Evolutionary conservation across 2,113 vertebrate species (phyloP).

Genomic region (Plecotus auritus): DNA sequence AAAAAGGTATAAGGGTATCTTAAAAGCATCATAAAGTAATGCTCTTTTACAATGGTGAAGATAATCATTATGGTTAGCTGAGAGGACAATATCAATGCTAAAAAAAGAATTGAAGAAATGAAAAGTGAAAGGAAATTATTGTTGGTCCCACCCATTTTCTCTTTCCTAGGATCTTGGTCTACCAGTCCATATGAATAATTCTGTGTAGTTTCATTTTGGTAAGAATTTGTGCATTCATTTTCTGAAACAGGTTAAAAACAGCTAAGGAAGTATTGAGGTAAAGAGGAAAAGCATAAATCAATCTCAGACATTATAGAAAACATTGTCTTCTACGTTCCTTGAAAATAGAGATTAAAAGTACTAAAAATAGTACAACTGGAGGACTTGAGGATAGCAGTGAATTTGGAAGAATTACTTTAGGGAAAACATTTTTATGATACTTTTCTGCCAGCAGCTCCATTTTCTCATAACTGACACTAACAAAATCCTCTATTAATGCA

Average conservation of each 20-base stretch:
- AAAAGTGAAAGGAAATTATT: neutral
- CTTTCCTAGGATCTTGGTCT: neutral
- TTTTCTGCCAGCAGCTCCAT: neutral
- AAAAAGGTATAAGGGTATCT: neutral
- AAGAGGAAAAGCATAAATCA: neutral
- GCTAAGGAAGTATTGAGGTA: neutral
- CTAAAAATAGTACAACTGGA: neutral
- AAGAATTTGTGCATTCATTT: neutral
- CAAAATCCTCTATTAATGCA: neutral
- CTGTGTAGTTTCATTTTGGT: neutral
- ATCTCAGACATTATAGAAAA: neutral
- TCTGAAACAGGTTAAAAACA: neutral
- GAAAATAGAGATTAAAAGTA: neutral
- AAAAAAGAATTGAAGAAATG: neutral
- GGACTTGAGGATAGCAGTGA: neutral
- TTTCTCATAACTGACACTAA: neutral
- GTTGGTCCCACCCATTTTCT: neutral
- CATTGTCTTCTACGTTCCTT: neutral
- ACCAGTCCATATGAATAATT: neutral
- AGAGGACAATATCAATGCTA: neutral
- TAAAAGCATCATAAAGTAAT: neutral
- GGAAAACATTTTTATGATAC: neutral
- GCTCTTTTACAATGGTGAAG: neutral
- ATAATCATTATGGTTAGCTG: neutral
- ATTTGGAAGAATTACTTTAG: neutral